Base-by-base conservation (phyloP, 2,113 vertebrate species). In the Empidonax traillii region DNA sequence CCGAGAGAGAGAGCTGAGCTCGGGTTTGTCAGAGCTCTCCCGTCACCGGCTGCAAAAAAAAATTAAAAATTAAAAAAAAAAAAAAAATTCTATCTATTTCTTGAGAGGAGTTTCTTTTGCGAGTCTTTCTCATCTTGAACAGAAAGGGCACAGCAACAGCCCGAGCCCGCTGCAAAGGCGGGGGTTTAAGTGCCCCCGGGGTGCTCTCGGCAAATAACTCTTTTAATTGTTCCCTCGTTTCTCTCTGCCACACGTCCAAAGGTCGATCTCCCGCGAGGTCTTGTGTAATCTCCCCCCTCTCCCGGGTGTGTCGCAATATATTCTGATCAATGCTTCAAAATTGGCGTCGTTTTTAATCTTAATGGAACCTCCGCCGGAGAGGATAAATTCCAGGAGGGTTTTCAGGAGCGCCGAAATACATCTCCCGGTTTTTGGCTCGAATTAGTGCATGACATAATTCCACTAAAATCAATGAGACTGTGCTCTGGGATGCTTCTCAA, bases 401-500 rank as follows among this genome's bases (percentile, higher is more conserved):
- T 86, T 67, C 73, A 62, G 92, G 62, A 90, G 75, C 39, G 1
- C 53, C 47, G 83, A 80, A 43, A 85, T 80, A 72, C n/a, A 30
- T 68, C 24, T 89, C 0, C 3, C 41, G 56, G 1, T 16, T 90
- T 75, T 75, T 91, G 94, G 90, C 86, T 85, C 49, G 17, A 87
- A 93, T 82, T 24, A 90, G 85, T 47, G 61, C 76, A 52, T 92
- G 83, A 90, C 82, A 95, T 78, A 93, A 91, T 86, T 89, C 87
- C 84, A 28, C 74, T 88, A 52, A 96, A 97, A 95, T 94, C 82
- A 43, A 92, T 96, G 86, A 19, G 56, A 61, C 24, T 41, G 55
- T 72, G 49, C 82, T 80, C 35, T 24, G 72, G 31, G 76, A 92
- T 46, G 92, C 52, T 74, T 71, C 85, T 71, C 3, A 1, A 20